Percentiles rank a stretch among this genome's conserved stretches.
Evolutionary conservation across 2,797 vertebrate genomes (phyloP).

Genomic region (Orientallactaga sibirica): DNA sequence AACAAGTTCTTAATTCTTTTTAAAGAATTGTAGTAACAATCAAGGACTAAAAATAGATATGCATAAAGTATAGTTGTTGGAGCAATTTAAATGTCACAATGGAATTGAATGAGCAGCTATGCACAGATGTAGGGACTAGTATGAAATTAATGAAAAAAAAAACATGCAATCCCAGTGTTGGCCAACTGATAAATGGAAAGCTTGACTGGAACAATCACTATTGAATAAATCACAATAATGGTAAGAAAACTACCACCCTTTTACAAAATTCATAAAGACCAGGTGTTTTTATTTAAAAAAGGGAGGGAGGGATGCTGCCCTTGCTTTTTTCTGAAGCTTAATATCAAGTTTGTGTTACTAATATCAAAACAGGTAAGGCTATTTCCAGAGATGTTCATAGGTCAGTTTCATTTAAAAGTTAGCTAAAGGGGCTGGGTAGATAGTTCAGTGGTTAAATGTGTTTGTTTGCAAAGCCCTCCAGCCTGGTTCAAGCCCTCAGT

Average conservation of each 20-base stretch:
- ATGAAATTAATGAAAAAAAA: conserved; percentile 44
- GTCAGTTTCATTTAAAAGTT: conserved; percentile 35
- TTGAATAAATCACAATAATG: conserved; percentile 29
- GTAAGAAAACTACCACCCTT: not conserved
- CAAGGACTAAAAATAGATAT: not conserved
- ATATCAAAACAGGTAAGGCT: not conserved
- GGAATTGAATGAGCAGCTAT: not conserved
- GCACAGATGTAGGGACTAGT: not conserved
- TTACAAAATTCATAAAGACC: not conserved
- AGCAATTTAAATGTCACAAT: not conserved
- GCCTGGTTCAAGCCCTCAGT: too few relatives aligned
- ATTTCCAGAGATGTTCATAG: not conserved
- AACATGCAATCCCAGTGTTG: not conserved
- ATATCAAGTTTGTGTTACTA: not conserved
- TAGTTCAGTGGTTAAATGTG: too few relatives aligned
- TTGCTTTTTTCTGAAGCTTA: conserved; percentile 46
- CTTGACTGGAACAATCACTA: not conserved
- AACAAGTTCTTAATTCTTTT: conserved; percentile 27
- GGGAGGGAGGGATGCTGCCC: not conserved
- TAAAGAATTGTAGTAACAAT: conserved; percentile 12
- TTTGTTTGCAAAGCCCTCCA: too few relatives aligned
- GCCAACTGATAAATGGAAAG: conserved; percentile 10
- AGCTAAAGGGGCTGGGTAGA: not conserved
- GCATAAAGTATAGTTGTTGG: not conserved
- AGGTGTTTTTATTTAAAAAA: not conserved